Base-by-base conservation (phyloP, 2,888 invertebrate genomes). In the Andrena hattorfiana region DNA sequence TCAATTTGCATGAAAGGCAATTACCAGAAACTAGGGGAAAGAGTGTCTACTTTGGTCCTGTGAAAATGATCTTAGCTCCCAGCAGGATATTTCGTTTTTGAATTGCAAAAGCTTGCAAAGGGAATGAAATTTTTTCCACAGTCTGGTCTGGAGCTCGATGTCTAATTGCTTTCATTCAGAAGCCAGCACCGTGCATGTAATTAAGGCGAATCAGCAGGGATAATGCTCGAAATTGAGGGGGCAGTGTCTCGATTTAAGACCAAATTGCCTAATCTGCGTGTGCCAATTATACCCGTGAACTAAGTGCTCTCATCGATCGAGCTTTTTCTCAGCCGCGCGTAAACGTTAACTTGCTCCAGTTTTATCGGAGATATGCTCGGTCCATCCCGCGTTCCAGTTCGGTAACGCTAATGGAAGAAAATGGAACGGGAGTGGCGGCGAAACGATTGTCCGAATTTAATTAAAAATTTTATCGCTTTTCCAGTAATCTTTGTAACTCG, bases 161-260 rank as follows among this genome's bases (percentile, higher is more conserved):
- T 64, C 75, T 85, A 84, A 85, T 83, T 71, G 77, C 74, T 13
- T 71, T 63, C 64, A 76, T 81, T 81, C 67, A 49, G 54, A 35
- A 49, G 20, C 75, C 73, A 49, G 23, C 56, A 48, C 6, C 48
- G 28, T 2, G 35, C 56, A 60, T 51, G 68, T 48, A 64, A 66
- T 74, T 81, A 81, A n/a, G 1, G 54, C 59, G 72, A 76, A 71
- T 67, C 67, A 32, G 54, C 13, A 49, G 54, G 54, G 75, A 59
- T 68, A 67, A 64, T 77, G 72, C 60, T 51, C 66, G 13, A 81
- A 72, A 83, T 75, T 56, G 72, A 56, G 63, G 42, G 63, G 70
- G 68, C 74, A 77, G 56, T 70, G 76, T 74, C 60, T 81, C 75
- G 71, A 62, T 77, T 75, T 35, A 23, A 26, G 16, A 78, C 71